Evolutionary conservation across 2,888 invertebrate genomes (phyloP), one percentile per base, ranked within the genome.

Genomic region (Andrena dorsata): DNA sequence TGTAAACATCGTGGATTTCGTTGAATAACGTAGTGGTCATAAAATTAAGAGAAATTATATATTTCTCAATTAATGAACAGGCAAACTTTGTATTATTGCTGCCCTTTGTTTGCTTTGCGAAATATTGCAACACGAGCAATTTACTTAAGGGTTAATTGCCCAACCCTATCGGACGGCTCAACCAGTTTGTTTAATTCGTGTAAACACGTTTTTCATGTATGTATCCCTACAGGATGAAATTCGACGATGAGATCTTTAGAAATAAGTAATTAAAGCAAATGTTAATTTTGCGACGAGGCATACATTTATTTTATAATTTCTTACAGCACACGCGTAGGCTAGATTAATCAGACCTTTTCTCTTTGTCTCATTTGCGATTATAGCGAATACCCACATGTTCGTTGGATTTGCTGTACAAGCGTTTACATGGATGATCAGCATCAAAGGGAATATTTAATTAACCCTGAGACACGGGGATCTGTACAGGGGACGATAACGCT

Each of bases 391-490:
- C 51, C 60, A 35, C 35, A 30, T 30, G 49, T 23, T 41, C 26
- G 58, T 64, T 8, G 30, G 53, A 7, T 63, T 61, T 41, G 61
- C 65, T 60, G 32, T n/a, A 47, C 28, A 16, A 20, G 26, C 13
- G n/a, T 49, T 47, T 53, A 61, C 47, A 32, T 26, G 41, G 13
- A 51, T 16, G 51, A 53, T 64, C 41, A 13, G n/a, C 71, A 79
- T 89, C 88, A 91, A 91, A 91, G 86, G 68, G 91, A 91, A 91
- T 91, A 87, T 76, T 89, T 89, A 83, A 90, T 86, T 69, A 69
- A 74, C 66, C 28, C 35, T 32, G 49, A 66, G 56, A 28, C 28
- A 26, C 47, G 41, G 66, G 78, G 58, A 70, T 28, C n/a, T 51
- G 70, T 7, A 64, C 41, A 68, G 53, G 30, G 23, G 56, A 56